Base-by-base conservation (phyloP, 2,888 invertebrate genomes). In the Sceliomorpha sp. region DNA sequence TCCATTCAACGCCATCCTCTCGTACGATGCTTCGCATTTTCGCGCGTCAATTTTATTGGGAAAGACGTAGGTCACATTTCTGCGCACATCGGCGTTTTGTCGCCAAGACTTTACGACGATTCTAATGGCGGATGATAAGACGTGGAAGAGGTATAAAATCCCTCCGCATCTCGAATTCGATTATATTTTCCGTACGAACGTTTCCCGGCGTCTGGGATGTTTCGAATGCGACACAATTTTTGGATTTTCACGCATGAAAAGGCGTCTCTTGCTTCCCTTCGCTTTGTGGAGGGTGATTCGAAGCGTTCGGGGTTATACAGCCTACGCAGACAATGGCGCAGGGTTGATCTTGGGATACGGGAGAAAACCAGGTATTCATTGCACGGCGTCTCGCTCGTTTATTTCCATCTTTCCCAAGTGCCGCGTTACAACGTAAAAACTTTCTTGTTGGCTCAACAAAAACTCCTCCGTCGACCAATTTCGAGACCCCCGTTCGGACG, bases 381-480 rank as follows among this genome's bases (percentile, higher is more conserved):
- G 62, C 62, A 26, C 58, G 58, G 29, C 62, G 69, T 47, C 55
- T 48, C 55, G 67, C 55, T 69, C 69, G 62, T 69, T 69, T 63
- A 62, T 68, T 62, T 62, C 56, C 68, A 56, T 62, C 51, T 44
- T 39, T 51, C 62, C 68, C 62, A 62, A 62, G 58, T 62, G 68
- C 48, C 37, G 37, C 31, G 36, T 67, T 58, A 58, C 56, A 20
- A 29, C 36, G 45, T 14, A 39, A 5, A 51, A 68, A 55, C 56
- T 68, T 56, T 56, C 56, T 47, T 39, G 50, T 62, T 51, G 56
- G 56, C 34, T 50, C 60, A 45, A 40, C 60, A 50, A 51, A 56
- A 62, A 39, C 36, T 34, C 29, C 4, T 14, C 10, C 36, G 48
- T 48, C 59, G 48, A 53, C 48, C 58, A 66, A 66, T 66, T n/a